Percentiles rank a stretch among this genome's conserved stretches.
phyloP scores from a whole-genome alignment of 2,113 vertebrate genomes.

The Oenanthe oenanthe region DNA sequence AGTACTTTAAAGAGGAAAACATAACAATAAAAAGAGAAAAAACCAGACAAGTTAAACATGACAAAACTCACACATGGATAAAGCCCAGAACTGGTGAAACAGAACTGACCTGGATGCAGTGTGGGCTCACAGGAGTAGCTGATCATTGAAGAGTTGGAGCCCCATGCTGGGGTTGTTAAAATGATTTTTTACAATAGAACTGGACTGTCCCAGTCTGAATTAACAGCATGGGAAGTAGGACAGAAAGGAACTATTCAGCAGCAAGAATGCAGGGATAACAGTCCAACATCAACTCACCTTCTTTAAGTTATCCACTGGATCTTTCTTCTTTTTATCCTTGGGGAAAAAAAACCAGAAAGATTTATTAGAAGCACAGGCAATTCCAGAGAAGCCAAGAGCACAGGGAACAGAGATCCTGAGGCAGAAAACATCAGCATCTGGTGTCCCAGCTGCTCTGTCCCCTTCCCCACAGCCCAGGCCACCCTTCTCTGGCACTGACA shows the following conservation, averaged over 20 bases:
- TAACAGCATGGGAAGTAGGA: background rate
- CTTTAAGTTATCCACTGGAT: slow-evolving; percentile 63
- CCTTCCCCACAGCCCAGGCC: background rate
- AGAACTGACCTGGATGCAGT: background rate
- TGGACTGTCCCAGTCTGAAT: background rate
- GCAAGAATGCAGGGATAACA: fast-evolving
- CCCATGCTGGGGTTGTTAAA: fast-evolving
- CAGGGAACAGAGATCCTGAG: background rate
- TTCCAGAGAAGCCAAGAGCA: background rate
- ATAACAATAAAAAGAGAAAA: background rate
- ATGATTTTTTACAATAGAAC: background rate
- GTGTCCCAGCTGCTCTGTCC: background rate
- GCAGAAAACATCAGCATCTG: background rate
- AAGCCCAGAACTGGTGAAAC: fast-evolving
- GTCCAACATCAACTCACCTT: slow-evolving; percentile 75
- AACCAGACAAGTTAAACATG: fast-evolving
- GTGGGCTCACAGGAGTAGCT: background rate
- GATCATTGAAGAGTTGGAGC: fast-evolving
- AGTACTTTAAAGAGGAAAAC: background rate
- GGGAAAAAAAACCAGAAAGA: background rate
- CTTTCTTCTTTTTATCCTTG: slow-evolving; percentile 79
- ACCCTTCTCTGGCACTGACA: background rate
- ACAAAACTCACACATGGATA: fast-evolving
- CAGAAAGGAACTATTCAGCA: background rate
- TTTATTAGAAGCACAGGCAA: background rate